Conservation (phyloP, 2,113 vertebrate species). For the Entelurus aequoreus region DNA sequence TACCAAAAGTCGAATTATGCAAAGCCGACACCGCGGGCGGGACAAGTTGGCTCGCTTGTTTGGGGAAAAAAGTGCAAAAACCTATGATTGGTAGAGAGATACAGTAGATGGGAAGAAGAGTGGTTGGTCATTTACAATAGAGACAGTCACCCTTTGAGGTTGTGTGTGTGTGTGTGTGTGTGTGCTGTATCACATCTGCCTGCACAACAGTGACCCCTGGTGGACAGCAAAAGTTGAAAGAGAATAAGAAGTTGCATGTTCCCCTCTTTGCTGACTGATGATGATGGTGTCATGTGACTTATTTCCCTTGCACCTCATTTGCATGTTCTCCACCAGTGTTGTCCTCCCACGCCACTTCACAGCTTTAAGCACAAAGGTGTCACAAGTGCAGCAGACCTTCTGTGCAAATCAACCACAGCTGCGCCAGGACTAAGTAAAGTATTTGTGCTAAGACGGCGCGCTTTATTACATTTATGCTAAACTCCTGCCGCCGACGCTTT, state of each 20-base stretch:
- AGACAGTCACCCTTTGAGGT: slow-evolving; percentile 23
- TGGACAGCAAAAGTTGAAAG: slow-evolving; percentile 48
- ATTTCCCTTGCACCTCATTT: neutral
- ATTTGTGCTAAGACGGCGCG: neutral
- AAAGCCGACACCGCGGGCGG: slow-evolving; percentile 54
- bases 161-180: slow-evolving; percentile 3
- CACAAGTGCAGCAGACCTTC: no score
- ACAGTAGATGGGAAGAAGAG: slow-evolving; percentile 7
- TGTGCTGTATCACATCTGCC: slow-evolving; percentile 41
- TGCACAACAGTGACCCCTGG: slow-evolving; percentile 73
- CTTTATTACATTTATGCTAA: neutral
- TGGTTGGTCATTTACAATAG: slow-evolving; percentile 16
- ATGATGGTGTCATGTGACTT: neutral
- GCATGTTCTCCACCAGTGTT: neutral
- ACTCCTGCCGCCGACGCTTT: neutral
- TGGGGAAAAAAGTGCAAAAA: slow-evolving; percentile 25
- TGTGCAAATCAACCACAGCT: neutral
- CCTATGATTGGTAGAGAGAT: neutral
- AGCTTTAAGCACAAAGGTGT: no score
- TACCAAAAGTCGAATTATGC: slow-evolving; percentile 72
- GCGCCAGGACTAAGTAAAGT: neutral
- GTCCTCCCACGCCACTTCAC: slow-evolving; percentile 1
- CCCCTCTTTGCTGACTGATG: neutral
- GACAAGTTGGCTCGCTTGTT: slow-evolving; percentile 61
- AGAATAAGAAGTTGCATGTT: neutral